A percentile compares a stretch with the other conserved stretches of the same genome.
These are phyloP conservation scores for Pollenia griseotomentosa DNA, from an alignment of 2,888 invertebrate genomes.

Conservation along the genomic window DNA sequence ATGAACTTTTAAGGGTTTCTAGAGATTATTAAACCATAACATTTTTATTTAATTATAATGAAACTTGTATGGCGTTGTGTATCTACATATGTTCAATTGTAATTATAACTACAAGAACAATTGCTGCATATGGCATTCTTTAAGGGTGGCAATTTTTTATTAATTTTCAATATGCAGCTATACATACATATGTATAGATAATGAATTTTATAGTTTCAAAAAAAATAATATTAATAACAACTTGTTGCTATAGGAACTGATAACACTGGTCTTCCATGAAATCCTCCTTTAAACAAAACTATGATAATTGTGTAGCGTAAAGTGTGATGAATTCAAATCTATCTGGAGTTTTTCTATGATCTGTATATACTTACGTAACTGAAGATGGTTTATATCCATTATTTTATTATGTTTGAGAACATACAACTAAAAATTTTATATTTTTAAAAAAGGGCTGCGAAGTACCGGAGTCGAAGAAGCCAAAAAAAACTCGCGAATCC, in stretches of 20 bases:
- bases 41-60: conserved; percentile 34
- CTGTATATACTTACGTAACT: too few relatives aligned
- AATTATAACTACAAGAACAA: conserved; percentile 24
- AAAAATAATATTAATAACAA: neutral
- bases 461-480: too few relatives aligned
- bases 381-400: too few relatives aligned
- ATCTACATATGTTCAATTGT: conserved; percentile 11
- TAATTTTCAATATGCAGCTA: neutral
- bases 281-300: too few relatives aligned
- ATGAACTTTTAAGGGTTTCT: conserved; percentile 39
- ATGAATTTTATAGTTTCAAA: neutral
- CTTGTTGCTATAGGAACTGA: neutral
- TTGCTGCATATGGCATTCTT: conserved; percentile 36
- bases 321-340: too few relatives aligned
- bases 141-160: conserved; percentile 44
- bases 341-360: too few relatives aligned
- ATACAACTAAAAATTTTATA: too few relatives aligned
- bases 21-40: conserved; percentile 41
- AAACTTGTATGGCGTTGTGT: neutral
- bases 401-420: too few relatives aligned
- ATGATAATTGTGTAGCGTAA: too few relatives aligned
- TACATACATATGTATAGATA: neutral
- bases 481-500: too few relatives aligned
- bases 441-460: too few relatives aligned
- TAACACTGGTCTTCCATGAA: too few relatives aligned